Conservation (phyloP, 2,113 vertebrate genomes). For the Sisor rabdophorus region DNA sequence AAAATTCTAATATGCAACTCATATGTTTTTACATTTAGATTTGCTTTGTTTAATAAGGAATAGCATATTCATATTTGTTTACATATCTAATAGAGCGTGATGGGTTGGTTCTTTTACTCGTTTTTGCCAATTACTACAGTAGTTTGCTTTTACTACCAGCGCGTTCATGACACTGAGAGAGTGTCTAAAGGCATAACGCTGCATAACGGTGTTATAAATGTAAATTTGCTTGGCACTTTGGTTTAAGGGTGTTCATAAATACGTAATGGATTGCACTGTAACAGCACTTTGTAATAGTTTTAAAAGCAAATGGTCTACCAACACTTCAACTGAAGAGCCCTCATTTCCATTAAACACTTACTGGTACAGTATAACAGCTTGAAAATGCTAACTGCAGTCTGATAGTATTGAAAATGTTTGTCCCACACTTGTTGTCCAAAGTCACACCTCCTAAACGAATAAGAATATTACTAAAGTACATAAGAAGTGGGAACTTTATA, state of each 20-base stretch:
- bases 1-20: too few relatives aligned
- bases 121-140: neutral
- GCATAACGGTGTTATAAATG: slow-evolving; percentile 18
- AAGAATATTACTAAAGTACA: too few relatives aligned
- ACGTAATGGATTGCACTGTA: slow-evolving; percentile 9
- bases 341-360: neutral
- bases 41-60: neutral
- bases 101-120: neutral
- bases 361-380: too few relatives aligned
- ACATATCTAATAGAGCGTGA: neutral
- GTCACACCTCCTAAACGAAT: too few relatives aligned
- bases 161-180: neutral
- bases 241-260: slow-evolving; percentile 18
- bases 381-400: too few relatives aligned
- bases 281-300: slow-evolving; percentile 7
- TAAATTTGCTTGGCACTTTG: slow-evolving; percentile 3
- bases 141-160: neutral
- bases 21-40: neutral
- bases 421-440: too few relatives aligned
- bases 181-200: neutral
- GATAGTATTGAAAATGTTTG: too few relatives aligned
- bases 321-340: neutral
- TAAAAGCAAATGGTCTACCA: slow-evolving; percentile 1
- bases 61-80: neutral
- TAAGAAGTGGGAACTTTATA: too few relatives aligned